Evolutionary conservation across 2,888 invertebrate genomes (phyloP), one percentile per base, ranked within the genome.

Genomic region (Hipparchia semele): DNA sequence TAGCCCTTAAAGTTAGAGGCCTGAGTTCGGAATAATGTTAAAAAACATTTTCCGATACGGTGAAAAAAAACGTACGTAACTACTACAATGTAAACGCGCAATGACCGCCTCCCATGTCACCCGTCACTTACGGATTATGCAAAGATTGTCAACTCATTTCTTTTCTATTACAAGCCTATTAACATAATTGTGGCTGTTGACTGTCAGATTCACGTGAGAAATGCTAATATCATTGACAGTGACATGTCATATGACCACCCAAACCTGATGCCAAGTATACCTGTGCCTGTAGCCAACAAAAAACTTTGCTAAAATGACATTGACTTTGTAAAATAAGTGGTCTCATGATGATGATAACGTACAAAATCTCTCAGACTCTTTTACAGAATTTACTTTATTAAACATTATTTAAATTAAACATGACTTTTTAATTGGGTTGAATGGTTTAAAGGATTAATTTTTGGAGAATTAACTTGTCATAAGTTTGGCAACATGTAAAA

Each of bases 131-230:
- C 73, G 81, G 90, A 91, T 92, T 92, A 92, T 92, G 91, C 90
- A 90, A 91, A 92, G 51, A 53, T 90, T 86, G 86, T 85, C 83
- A 75, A 82, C 84, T 85, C 85, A 86, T 86, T 84, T 87, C 85
- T 87, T 87, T 88, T 89, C 87, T 87, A 90, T 90, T 89, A 69
- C 69, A 69, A 53, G 69, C 61, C 69, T 69, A 69, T 69, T 69
- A 88, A 84, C 89, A 88, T 90, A 90, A 86, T 87, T 85, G 84
- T 83, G 86, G 86, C 87, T 85, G 87, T 86, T 84, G 77, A 86
- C 81, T 82, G 77, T 76, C 84, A 85, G 87, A 87, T 83, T 84
- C 84, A 87, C 89, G 90, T 91, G 91, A 87, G 91, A 92, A 91
- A 89, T 80, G 81, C 85, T 87, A 87, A 87, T 85, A 88, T 70